Conservation (phyloP, 2,888 invertebrate species). For the Epirrhoe tristata region DNA sequence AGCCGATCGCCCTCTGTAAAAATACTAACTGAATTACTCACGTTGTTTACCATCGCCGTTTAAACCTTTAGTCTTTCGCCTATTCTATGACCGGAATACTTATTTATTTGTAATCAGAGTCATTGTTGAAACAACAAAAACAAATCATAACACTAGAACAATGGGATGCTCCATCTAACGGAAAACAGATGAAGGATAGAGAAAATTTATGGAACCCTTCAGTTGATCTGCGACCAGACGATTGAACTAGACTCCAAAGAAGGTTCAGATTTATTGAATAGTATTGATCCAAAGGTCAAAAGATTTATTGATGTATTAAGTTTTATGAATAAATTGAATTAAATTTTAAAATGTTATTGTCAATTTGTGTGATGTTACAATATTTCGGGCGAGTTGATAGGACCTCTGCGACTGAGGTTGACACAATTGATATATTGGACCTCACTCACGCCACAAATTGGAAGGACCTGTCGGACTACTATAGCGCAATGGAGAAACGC, state of each 20-base stretch:
- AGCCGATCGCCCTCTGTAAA: too few species aligned
- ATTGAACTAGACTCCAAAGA: not conserved
- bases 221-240: not conserved
- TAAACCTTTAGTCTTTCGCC: too few species aligned
- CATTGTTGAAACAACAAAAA: constrained; percentile 3
- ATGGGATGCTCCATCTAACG: constrained; percentile 7
- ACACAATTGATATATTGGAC: constrained; percentile 59
- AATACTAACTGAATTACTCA: too few species aligned
- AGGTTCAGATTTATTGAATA: not conserved
- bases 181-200: not conserved
- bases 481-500: constrained; percentile 58
- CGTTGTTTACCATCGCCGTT: too few species aligned
- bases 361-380: constrained; percentile 17
- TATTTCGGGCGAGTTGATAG: not conserved
- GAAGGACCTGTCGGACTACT: constrained; percentile 59
- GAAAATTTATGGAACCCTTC: not conserved
- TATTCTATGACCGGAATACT: not conserved
- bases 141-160: constrained; percentile 14
- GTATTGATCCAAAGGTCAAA: not conserved
- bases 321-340: too few species aligned
- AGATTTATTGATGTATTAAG: too few species aligned
- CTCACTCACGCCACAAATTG: constrained; percentile 62
- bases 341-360: not conserved
- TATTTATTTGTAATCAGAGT: not conserved
- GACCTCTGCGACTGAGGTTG: constrained; percentile 20